Percentiles rank a stretch among this genome's conserved stretches.
Conservation (phyloP, 2,113 vertebrate species). For the Peromyscus polionotus region DNA sequence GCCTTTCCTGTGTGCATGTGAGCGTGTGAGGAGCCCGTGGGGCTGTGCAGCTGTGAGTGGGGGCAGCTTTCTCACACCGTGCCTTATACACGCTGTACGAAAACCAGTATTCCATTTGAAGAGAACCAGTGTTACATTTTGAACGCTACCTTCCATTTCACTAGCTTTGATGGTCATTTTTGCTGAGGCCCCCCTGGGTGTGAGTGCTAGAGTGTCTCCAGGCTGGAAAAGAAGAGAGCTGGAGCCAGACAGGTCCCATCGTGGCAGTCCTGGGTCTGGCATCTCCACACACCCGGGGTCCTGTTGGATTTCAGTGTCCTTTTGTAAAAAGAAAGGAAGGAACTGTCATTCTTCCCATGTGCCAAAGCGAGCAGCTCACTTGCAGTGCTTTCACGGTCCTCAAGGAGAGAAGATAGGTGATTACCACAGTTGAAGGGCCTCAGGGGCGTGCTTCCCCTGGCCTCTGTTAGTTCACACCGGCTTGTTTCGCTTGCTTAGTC, state of each 20-base stretch:
- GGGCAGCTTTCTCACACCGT: conserved; percentile 82
- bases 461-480: not conserved
- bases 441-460: not conserved
- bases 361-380: conserved; percentile 27
- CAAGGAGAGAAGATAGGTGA: not conserved
- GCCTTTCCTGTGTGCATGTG: conserved; percentile 64
- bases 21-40: conserved; percentile 44
- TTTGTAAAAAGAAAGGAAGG: conserved; percentile 18
- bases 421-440: not conserved
- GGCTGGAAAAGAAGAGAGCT: not conserved
- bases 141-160: conserved; percentile 54
- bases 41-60: conserved; percentile 62
- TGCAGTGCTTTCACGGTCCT: conserved; percentile 13
- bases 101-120: conserved; percentile 59
- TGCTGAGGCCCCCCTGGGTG: not conserved
- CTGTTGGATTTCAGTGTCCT: conserved; percentile 17
- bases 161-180: not conserved
- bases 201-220: not conserved
- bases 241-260: not conserved
- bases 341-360: not conserved
- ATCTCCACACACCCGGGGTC: not conserved
- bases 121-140: conserved; percentile 48
- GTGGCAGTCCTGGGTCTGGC: not conserved
- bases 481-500: conserved; percentile 21
- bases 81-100: conserved; percentile 73